Evolutionary conservation across 2,113 vertebrate genomes (phyloP).

Genomic region (Acrocephalus arundinaceus): DNA sequence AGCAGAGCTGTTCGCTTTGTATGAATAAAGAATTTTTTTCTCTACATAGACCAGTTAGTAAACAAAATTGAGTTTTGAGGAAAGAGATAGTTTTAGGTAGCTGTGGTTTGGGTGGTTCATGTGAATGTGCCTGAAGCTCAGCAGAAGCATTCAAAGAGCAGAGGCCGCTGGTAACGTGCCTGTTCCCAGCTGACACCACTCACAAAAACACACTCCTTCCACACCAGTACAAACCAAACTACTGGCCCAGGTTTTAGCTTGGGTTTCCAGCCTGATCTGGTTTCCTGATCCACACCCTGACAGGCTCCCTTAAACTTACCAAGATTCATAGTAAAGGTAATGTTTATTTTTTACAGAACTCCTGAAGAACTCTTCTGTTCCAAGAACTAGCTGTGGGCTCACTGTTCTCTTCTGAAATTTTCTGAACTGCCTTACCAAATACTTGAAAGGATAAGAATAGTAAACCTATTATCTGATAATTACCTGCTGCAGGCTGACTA

Average conservation of each 20-base stretch:
- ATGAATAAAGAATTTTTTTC: not conserved
- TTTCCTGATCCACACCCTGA: not conserved
- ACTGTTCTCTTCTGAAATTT: not conserved
- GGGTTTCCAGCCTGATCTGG: not conserved
- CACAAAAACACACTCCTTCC: not conserved
- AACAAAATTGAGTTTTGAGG: not conserved
- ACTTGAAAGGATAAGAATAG: constrained; percentile 50
- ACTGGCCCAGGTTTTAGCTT: not conserved
- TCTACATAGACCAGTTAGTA: not conserved
- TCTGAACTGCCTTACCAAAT: not conserved
- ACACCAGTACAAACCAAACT: not conserved
- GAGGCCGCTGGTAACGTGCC: accelerated
- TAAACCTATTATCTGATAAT: constrained; percentile 57
- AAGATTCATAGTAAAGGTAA: not conserved
- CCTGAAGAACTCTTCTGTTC: not conserved
- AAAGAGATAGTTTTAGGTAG: not conserved
- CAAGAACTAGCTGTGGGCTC: not conserved
- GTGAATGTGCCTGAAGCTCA: not conserved
- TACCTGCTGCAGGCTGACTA: constrained; percentile 36
- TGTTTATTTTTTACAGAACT: not conserved
- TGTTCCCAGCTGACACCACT: not conserved
- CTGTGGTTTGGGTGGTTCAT: not conserved
- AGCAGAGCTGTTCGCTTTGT: constrained; percentile 3
- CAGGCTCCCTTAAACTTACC: not conserved
- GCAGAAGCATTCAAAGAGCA: not conserved